A percentile compares a stretch with the other conserved stretches of the same genome.
These are phyloP conservation scores for Nymphalis c-album DNA, from an alignment of 2,888 invertebrate species.

Conservation along the genomic window DNA sequence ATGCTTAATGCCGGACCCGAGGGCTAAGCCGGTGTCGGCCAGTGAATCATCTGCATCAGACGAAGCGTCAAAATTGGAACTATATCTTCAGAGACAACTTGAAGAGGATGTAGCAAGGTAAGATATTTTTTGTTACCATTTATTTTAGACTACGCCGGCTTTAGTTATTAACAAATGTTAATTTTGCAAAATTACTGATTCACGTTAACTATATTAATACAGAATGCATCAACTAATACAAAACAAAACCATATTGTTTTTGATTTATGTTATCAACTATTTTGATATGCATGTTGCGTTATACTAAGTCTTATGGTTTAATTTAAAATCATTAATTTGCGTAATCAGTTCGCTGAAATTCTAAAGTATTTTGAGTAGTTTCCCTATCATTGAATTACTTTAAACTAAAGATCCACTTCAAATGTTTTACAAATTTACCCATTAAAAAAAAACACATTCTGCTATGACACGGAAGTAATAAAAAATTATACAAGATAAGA, in stretches of 20 bases:
- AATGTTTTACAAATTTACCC: no score
- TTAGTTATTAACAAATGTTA: neutral
- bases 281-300: no score
- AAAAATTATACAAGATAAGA: no score
- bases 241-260: no score
- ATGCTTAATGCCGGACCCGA: constrained; percentile 75
- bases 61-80: constrained; percentile 63
- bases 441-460: no score
- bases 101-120: constrained; percentile 75
- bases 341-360: neutral
- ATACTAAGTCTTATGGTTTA: neutral
- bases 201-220: no score
- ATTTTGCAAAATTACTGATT: neutral
- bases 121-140: neutral
- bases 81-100: constrained; percentile 64
- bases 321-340: constrained; percentile 8
- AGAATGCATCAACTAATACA: no score
- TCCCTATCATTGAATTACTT: no score
- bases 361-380: no score
- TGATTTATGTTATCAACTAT: no score
- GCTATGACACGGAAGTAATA: no score
- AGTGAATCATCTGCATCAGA: constrained; percentile 59
- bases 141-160: neutral
- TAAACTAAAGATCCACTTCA: no score
- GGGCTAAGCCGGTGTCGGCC: constrained; percentile 64